Evolutionary conservation across 2,797 vertebrate genomes (phyloP).

Genomic region (Acridotheres tristis): DNA sequence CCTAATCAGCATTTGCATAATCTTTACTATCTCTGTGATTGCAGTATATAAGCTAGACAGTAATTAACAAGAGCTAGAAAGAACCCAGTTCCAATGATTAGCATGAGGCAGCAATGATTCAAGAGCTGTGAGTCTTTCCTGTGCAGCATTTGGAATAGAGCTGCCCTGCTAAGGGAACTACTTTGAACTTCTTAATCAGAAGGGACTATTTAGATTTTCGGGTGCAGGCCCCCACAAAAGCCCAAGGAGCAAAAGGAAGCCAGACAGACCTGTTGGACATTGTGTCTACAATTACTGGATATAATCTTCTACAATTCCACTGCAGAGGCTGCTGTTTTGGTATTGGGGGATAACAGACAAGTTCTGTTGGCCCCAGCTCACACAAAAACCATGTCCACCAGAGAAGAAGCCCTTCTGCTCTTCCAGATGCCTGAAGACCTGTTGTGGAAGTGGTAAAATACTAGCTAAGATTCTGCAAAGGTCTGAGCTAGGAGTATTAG

Average conservation of each 20-base stretch:
- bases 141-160: background rate
- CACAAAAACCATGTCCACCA: background rate
- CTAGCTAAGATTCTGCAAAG: background rate
- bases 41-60: constrained; percentile 49
- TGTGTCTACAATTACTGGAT: background rate
- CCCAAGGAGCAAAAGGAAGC: background rate
- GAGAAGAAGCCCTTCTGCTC: background rate
- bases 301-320: background rate
- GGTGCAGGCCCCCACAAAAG: background rate
- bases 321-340: background rate
- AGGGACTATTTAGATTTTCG: background rate
- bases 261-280: background rate
- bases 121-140: background rate
- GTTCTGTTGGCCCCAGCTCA: background rate
- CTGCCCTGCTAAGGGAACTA: background rate
- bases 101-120: constrained; percentile 11
- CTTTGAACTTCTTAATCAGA: background rate
- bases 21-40: constrained; percentile 57
- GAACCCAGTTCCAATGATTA: constrained; percentile 14
- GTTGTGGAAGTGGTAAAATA: background rate
- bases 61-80: constrained; percentile 47
- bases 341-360: background rate
- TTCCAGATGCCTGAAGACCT: background rate
- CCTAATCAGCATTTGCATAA: constrained; percentile 52
- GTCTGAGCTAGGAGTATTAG: background rate